Base-by-base conservation (phyloP, 2,797 vertebrate genomes). In the Ibycter americanus region DNA sequence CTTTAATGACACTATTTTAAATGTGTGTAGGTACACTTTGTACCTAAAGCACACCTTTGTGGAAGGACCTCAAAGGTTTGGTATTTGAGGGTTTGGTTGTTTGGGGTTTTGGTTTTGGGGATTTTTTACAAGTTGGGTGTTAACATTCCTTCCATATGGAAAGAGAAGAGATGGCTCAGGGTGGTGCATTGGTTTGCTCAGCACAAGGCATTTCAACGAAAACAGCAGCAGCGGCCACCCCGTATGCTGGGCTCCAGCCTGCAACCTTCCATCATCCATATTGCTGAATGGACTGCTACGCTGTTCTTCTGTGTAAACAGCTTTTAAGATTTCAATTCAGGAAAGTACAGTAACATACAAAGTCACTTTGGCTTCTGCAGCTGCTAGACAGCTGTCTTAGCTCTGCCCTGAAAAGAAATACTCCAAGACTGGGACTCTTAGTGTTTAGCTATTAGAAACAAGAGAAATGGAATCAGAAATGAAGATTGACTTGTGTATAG, bases 101-200 rank as follows among this genome's bases (percentile, higher is more conserved):
- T 20, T 68, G 14, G 20, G 25, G 2, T 1, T 5, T 12, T 34
- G 12, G 0, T 8, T 83, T 62, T 19, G 9, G 19, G 1, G 9
- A 22, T 8, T 14, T 38, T 34, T 10, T 12, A 66, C 13, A 63
- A 49, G 31, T 16, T 34, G 42, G 26, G 26, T 42, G 46, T n/a
- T 46, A 86, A 26, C 31, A 62, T 40, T 72, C 38, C 22, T 65
- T 67, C 31, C 12, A 9, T 1, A 34, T 9, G 40, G 44, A 63
- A 72, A 47, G 51, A 55, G 65, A 87, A 79, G 76, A 59, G 21
- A 18, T 10, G 34, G 65, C 52, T 88, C 44, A 83, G 84, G 44
- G 31, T 25, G 29, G 44, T 15, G 44, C 25, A 15, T 40, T 38
- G 54, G 25, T 90, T 78, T 81, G 74, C 68, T n/a, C 71, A 63